Evolutionary conservation across 2,888 invertebrate genomes (phyloP).

Genomic region (Thymelicus lineola): DNA sequence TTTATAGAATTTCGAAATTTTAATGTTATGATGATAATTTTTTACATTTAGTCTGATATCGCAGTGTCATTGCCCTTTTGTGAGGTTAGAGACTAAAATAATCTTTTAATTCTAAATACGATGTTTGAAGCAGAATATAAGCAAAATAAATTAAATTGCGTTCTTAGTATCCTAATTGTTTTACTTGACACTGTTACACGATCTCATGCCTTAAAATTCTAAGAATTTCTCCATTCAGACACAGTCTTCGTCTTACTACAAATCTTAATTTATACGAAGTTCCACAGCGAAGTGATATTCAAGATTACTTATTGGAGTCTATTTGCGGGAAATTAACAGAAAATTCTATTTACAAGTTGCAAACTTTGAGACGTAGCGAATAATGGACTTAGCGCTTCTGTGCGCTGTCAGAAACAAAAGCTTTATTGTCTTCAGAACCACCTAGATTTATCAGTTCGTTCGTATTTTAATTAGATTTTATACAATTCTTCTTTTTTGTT

Average conservation of each 20-base stretch:
- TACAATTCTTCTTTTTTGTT: neutral
- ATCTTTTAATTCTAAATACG: too few relatives aligned
- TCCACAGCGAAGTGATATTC: slow-evolving; percentile 10
- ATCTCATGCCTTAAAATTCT: neutral
- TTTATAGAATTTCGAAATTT: too few relatives aligned
- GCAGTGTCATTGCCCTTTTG: too few relatives aligned
- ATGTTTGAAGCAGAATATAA: too few relatives aligned
- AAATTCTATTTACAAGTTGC: slow-evolving; percentile 69
- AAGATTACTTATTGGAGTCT: slow-evolving; percentile 49
- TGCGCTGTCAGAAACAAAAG: slow-evolving; percentile 9
- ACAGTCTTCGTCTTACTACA: neutral
- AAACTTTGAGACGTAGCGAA: slow-evolving; percentile 64
- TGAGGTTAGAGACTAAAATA: too few relatives aligned
- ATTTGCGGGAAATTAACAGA: slow-evolving; percentile 71
- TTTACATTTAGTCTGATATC: too few relatives aligned
- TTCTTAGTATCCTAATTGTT: neutral
- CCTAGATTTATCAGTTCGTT: neutral
- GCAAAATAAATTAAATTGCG: too few relatives aligned
- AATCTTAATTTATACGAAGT: slow-evolving; percentile 19
- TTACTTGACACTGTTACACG: neutral
- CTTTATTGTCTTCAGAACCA: slow-evolving; percentile 7
- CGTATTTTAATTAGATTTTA: neutral
- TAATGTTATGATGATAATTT: too few relatives aligned
- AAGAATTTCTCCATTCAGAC: slow-evolving; percentile 2
- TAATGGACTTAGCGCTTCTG: slow-evolving; percentile 59